These are phyloP conservation scores for Heliconius ethilla DNA, from an alignment of 2,888 invertebrate genomes.

Conservation along the genomic window DNA sequence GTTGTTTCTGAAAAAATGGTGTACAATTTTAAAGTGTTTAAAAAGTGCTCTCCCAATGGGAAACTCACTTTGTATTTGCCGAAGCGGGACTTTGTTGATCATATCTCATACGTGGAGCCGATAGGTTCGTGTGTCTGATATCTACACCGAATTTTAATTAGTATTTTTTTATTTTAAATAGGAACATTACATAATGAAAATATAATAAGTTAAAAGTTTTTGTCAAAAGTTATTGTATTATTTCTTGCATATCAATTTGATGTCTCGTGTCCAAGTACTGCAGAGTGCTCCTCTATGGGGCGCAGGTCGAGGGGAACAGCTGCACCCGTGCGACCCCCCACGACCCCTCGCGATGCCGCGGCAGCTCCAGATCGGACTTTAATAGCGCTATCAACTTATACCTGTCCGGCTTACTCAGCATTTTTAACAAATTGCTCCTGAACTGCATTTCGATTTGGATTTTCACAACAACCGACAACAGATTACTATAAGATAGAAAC, in stretches of 20 bases:
- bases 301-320: neutral
- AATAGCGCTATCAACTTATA: slow-evolving; percentile 46
- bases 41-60: slow-evolving; percentile 94
- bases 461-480: slow-evolving; percentile 36
- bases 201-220: too few relatives aligned
- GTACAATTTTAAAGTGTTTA: slow-evolving; percentile 94
- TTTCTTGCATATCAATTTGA: neutral
- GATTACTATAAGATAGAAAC: slow-evolving; percentile 33
- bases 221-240: neutral
- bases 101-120: slow-evolving; percentile 92
- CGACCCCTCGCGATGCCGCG: slow-evolving; percentile 42
- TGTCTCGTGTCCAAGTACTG: slow-evolving; percentile 1
- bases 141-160: neutral
- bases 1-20: slow-evolving; percentile 85
- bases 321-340: slow-evolving; percentile 43
- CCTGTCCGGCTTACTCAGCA: slow-evolving; percentile 32
- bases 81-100: slow-evolving; percentile 93
- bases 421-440: slow-evolving; percentile 38
- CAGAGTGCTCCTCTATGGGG: neutral
- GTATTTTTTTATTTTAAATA: neutral
- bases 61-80: slow-evolving; percentile 93
- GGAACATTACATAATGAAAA: too few relatives aligned
- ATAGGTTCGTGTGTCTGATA: slow-evolving; percentile 83
- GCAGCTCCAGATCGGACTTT: slow-evolving; percentile 49
- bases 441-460: slow-evolving; percentile 37